Percentiles rank a stretch among this genome's conserved stretches.
These are phyloP conservation scores for Gari tellinella DNA, from an alignment of 2,888 invertebrate species.

Conservation along the genomic window DNA sequence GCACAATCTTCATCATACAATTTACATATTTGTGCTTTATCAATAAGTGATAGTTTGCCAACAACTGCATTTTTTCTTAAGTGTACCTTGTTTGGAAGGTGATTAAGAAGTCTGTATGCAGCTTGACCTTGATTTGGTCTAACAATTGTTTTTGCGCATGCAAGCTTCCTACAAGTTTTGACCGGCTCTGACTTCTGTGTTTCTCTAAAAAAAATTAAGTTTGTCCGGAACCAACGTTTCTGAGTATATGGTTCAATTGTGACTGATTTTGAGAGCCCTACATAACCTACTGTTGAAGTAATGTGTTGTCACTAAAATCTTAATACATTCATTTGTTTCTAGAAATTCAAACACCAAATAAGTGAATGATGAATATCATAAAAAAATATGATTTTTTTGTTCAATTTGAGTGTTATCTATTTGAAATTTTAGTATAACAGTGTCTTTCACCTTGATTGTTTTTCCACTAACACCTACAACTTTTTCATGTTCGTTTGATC, in stretches of 20 bases:
- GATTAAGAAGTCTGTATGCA: conserved; percentile 34
- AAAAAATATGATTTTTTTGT: conserved; percentile 35
- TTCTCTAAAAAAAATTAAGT: conserved; percentile 18
- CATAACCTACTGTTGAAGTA: conserved; percentile 12
- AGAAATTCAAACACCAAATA: conserved; percentile 34
- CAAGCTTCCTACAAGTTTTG: conserved; percentile 15
- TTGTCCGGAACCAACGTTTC: conserved; percentile 25
- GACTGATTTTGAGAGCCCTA: conserved; percentile 3
- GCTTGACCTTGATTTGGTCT: conserved; percentile 13
- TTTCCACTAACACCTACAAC: no score
- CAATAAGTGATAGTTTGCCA: conserved; percentile 24
- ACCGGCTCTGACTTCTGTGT: conserved; percentile 18
- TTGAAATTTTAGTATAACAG: no score
- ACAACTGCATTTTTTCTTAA: conserved; percentile 11
- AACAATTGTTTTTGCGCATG: conserved; percentile 16
- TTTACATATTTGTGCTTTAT: conserved; percentile 14
- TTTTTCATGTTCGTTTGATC: no score
- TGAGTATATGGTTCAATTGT: conserved; percentile 14
- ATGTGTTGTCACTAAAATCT: no score
- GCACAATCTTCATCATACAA: conserved; percentile 3
- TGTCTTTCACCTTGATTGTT: no score
- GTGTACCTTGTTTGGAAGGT: conserved; percentile 1
- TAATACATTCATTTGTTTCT: background rate
- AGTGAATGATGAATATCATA: conserved; percentile 31
- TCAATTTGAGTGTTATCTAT: background rate